Conservation (phyloP, 2,888 invertebrate genomes). For the Zygogramma bicolorata region DNA sequence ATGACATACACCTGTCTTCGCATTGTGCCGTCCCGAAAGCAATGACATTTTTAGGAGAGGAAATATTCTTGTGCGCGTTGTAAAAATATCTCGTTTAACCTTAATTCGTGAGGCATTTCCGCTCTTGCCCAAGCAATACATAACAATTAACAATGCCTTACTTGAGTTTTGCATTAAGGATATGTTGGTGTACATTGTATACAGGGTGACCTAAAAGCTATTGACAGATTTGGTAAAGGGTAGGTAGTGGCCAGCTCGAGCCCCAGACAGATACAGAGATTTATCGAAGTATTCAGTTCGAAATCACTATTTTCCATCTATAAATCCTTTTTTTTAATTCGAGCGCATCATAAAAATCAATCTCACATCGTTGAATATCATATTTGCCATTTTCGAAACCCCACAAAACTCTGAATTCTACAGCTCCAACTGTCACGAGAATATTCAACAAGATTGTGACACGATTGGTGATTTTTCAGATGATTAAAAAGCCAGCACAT, state of each 20-base stretch:
- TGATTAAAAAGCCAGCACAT: too few species aligned
- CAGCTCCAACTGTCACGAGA: too few species aligned
- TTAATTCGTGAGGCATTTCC: constrained; percentile 29
- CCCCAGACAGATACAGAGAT: neutral
- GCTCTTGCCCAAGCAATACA: constrained; percentile 32
- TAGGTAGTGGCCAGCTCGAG: neutral
- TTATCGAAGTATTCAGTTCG: too few species aligned
- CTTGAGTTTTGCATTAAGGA: constrained; percentile 20
- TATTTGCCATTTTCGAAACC: too few species aligned
- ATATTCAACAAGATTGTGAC: too few species aligned
- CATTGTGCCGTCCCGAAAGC: neutral
- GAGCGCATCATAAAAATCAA: too few species aligned
- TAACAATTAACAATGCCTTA: constrained; percentile 30
- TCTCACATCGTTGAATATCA: too few species aligned
- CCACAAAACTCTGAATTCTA: too few species aligned
- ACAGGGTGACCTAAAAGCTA: constrained; percentile 4
- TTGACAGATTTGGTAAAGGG: neutral
- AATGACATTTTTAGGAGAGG: neutral
- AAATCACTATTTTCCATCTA: too few species aligned
- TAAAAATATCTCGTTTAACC: constrained; percentile 18
- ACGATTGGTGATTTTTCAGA: too few species aligned
- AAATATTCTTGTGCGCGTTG: neutral
- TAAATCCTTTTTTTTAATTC: too few species aligned
- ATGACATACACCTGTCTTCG: constrained; percentile 21
- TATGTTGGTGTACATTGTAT: constrained; percentile 1